phyloP scores from a whole-genome alignment of 2,113 vertebrate genomes.

The Anolis carolinensis region DNA sequence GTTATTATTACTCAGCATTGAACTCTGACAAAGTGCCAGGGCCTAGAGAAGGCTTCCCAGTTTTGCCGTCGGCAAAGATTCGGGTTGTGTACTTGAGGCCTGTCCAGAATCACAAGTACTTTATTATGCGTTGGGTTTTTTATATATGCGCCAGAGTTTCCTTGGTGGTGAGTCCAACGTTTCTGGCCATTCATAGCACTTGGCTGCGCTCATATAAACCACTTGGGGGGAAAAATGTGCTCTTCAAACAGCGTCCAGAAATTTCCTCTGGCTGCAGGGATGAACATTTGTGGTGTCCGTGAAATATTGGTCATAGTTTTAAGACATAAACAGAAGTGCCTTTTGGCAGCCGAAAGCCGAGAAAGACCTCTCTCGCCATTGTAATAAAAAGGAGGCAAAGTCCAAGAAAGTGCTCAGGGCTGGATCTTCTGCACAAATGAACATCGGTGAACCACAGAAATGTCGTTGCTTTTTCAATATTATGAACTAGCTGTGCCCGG shows the following conservation, averaged over 20 bases:
- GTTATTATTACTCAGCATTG: neutral
- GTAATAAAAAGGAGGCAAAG: conserved; percentile 50
- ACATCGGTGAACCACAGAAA: conserved; percentile 32
- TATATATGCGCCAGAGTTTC: conserved; percentile 43
- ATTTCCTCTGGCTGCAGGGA: conserved; percentile 47
- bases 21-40: neutral
- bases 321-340: conserved; percentile 63
- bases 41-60: neutral
- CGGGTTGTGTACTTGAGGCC: conserved; percentile 22
- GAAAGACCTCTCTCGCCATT: conserved; percentile 62
- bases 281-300: conserved; percentile 58
- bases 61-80: neutral
- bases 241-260: conserved; percentile 47
- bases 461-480: neutral
- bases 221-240: conserved; percentile 61
- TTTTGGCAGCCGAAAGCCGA: conserved; percentile 41
- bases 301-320: conserved; percentile 56
- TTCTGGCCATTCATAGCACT: conserved; percentile 31
- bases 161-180: conserved; percentile 33
- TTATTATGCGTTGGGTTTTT: conserved; percentile 40
- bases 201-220: conserved; percentile 14
- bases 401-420: conserved; percentile 43
- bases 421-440: conserved; percentile 55
- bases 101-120: conserved; percentile 17
- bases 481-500: too few species aligned